Base-by-base conservation (phyloP, 1,140 invertebrate genomes). In the Euwallacea similis region DNA sequence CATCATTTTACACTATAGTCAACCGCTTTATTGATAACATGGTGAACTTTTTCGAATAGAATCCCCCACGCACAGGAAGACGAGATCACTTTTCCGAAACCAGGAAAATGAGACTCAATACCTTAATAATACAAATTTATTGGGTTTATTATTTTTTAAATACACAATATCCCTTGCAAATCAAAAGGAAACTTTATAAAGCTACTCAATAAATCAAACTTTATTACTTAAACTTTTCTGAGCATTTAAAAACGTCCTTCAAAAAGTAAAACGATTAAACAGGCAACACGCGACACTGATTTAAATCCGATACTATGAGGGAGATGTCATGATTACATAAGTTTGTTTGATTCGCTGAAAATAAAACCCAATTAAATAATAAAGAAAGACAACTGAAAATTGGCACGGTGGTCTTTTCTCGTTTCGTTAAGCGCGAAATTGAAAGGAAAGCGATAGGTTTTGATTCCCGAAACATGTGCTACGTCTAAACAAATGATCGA, bases 81-180 rank as follows among this genome's bases (percentile, higher is more conserved):
- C n/a, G 46, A 6, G 6, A 50, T 6, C 9, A 47, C 46, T 47
- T 47, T 47, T 13, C 46, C 46, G 6, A 6, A 47, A 1, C 46
- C 2, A 47, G 2, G 6, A 2, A 56, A 56, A 56, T 56, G 16
- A 56, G 16, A 56, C 11, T 13, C 11, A 56, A 2, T 13, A 56
- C 16, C 11, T 56, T 78, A 80, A 81, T 81, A 81, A 80, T 82
- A 82, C 81, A 82, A 82, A 82, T 82, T 82, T 82, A 82, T 82
- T 80, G 80, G 75, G 79, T 78, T 80, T 78, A 76, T 73, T 11
- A 50, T 50, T 60, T 33, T 76, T 76, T 76, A 75, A 76, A 81
- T 78, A 82, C 81, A 81, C 77, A 79, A 80, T 79, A 78, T 81
- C 76, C 77, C 76, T 80, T 75, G 79, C 79, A 77, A 80, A 80